phyloP scores from a whole-genome alignment of 2,797 vertebrate genomes.

The Pangasius sanitwongsei region DNA sequence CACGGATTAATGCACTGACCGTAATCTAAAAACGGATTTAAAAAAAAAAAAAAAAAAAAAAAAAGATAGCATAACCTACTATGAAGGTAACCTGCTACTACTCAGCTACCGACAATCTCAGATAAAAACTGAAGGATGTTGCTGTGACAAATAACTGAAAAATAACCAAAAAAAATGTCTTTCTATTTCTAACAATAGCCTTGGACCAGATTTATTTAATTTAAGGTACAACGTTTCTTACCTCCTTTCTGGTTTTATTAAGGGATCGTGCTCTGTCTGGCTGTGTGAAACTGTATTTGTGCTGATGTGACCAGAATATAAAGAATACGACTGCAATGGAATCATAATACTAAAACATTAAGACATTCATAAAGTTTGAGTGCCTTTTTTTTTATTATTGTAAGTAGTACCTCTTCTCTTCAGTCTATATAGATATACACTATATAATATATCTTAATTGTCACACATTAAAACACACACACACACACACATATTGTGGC shows the following conservation, averaged over 20 bases:
- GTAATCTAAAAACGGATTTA: background rate
- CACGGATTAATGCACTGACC: background rate
- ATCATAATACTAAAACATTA: no score
- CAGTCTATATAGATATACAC: no score
- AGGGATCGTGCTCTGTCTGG: background rate
- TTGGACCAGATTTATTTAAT: background rate
- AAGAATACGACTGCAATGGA: no score
- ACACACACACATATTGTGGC: no score
- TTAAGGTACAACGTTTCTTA: background rate
- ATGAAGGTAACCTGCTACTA: background rate
- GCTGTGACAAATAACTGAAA: background rate
- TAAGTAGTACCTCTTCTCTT: background rate
- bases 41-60: background rate
- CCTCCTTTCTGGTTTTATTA: background rate
- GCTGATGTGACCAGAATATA: no score
- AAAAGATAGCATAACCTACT: background rate
- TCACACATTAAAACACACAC: background rate
- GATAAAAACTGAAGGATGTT: background rate
- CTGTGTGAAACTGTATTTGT: background rate
- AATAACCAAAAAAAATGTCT: background rate
- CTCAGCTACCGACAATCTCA: background rate
- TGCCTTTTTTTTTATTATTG: no score
- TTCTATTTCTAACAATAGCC: background rate
- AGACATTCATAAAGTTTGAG: background rate
- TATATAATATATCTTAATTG: background rate